Evolutionary conservation across 1,140 invertebrate genomes (phyloP), one percentile per base, ranked within the genome.

Genomic region (Copidosoma floridanum): DNA sequence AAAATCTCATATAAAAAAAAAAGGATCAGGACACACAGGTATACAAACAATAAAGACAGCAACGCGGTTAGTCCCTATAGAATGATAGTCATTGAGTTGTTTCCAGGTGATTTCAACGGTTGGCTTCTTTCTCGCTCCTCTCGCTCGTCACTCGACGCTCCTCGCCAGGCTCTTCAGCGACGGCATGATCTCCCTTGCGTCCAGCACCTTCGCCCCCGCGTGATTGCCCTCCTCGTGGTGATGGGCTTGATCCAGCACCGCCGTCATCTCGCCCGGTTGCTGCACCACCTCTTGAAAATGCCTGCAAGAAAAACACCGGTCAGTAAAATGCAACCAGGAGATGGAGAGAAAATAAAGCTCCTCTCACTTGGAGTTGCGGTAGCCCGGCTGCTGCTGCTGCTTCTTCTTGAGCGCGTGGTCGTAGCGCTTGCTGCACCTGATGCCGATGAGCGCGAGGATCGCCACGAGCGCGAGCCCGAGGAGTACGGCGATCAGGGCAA

Each of bases 401-500:
- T 64, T 59, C 18, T 52, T 62, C 26, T 40, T 54, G 27, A 61
- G 52, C 32, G 37, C 14, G 47, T n/a, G n/a, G 6, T 6, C 27
- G 18, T 47, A 47, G 26, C 35, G 53, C n/a, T 57, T 57, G n/a
- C 20, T 61, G 51, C 43, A 66, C 16, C 53, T 67, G 2, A 68
- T 11, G 10, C 44, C 60, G 2, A 69, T 3, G 2, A 73, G 27
- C 1, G 23, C 48, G 1, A 71, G 47, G 6, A 63, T 54, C 4
- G 38, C 66, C 4, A 71, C 21, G 1, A 68, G 23, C 0, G 65
- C 44, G 7, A 71, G 26, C 2, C 65, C 65, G 1, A 65, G 32
- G 6, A 71, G 44, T 0, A 71, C 38, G 4, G 57, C 68, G n/a
- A 57, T 61, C 0, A 67, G 12, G 7, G 61, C 57, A 1, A 69